Conservation (phyloP, 2,797 vertebrate species). For the Propithecus perrieri region DNA sequence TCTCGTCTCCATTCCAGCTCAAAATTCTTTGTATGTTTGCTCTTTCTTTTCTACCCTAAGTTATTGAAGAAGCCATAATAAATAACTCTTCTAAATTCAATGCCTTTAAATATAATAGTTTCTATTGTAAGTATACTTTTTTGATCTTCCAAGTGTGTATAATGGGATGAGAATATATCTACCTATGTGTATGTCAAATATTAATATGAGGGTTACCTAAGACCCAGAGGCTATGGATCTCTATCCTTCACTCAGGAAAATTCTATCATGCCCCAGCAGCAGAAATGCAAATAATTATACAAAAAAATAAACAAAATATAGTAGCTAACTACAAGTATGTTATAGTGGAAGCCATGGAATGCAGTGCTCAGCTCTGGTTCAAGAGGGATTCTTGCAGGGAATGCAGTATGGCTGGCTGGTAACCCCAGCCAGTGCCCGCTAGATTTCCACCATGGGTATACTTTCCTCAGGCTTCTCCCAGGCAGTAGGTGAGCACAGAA, state of each 20-base stretch:
- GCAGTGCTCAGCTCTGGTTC: background rate
- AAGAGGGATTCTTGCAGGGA: background rate
- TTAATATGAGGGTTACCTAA: background rate
- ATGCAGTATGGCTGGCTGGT: too few species aligned
- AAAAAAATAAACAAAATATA: background rate
- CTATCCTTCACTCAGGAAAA: background rate
- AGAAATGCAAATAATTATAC: background rate
- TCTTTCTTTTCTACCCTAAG: background rate
- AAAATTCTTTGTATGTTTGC: background rate
- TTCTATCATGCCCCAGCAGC: background rate
- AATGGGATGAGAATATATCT: background rate
- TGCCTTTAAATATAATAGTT: background rate
- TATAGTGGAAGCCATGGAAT: background rate
- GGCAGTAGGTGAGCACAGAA: too few species aligned
- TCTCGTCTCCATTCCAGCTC: background rate
- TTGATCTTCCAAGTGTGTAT: background rate
- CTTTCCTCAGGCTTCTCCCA: background rate
- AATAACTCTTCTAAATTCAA: background rate
- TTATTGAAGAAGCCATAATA: background rate
- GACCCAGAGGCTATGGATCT: background rate
- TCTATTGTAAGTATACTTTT: background rate
- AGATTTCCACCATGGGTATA: fast-evolving
- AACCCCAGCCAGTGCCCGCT: fast-evolving
- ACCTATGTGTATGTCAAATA: background rate
- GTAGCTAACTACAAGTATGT: background rate